Conservation (phyloP, 1,140 invertebrate genomes). For the Eurosta solidaginis region DNA sequence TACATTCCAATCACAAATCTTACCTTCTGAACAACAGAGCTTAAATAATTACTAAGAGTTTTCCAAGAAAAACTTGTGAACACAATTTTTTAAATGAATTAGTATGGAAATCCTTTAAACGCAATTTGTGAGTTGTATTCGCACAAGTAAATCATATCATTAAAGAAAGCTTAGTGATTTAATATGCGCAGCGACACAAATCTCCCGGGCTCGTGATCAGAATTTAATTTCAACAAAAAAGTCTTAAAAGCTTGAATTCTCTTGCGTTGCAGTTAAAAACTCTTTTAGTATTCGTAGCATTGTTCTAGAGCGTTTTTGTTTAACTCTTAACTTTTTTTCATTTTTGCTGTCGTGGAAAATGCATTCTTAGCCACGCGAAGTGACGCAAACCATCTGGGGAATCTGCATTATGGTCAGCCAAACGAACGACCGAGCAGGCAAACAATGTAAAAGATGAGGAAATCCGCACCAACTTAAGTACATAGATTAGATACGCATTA, state of each 20-base stretch:
- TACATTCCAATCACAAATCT: too few species aligned
- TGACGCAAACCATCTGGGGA: neutral
- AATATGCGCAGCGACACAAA: constrained; percentile 3
- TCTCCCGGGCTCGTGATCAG: neutral
- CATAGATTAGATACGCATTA: neutral
- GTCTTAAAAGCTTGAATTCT: neutral
- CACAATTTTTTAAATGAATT: too few species aligned
- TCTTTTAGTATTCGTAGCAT: neutral
- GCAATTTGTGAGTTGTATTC: neutral
- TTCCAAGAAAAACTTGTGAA: too few species aligned
- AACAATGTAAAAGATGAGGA: neutral
- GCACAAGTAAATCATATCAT: neutral
- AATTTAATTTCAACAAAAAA: neutral
- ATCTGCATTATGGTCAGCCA: neutral
- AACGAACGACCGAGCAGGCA: neutral
- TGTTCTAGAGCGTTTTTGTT: neutral
- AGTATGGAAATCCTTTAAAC: neutral
- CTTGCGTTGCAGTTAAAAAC: constrained; percentile 3
- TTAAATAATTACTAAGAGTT: too few species aligned
- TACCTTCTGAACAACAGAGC: too few species aligned
- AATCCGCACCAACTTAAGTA: neutral
- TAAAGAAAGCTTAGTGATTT: neutral
- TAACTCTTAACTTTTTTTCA: neutral
- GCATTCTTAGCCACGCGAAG: neutral
- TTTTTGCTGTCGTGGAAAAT: too few species aligned